Evolutionary conservation across 2,797 vertebrate species (phyloP).

Genomic region (Enteromius anoplus): DNA sequence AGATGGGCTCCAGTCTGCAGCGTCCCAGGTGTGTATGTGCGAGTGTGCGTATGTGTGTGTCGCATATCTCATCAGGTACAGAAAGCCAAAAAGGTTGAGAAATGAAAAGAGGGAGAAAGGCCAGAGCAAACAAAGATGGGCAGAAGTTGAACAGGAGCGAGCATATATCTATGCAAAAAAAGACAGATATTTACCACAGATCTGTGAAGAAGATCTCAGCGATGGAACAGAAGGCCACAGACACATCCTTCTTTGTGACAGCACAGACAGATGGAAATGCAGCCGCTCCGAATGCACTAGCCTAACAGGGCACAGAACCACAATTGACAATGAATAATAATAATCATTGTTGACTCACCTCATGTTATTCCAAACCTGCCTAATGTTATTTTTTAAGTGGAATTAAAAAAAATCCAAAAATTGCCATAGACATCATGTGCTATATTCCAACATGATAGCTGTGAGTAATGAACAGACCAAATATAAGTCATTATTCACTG

Average conservation of each 20-base stretch:
- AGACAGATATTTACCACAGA: constrained; percentile 76
- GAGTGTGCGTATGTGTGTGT: not conserved
- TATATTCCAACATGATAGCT: not conserved
- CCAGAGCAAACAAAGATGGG: not conserved
- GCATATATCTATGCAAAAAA: not conserved
- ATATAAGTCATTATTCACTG: not conserved
- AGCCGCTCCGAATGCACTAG: constrained; percentile 63
- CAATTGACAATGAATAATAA: not conserved
- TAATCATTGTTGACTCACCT: not conserved
- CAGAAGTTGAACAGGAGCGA: not conserved
- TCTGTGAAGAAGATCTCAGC: constrained; percentile 86
- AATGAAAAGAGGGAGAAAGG: constrained; percentile 5
- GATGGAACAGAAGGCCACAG: constrained; percentile 81
- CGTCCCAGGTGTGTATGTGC: constrained; percentile 15
- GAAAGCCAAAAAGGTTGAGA: constrained; percentile 31
- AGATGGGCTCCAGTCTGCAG: constrained; percentile 36
- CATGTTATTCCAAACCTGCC: not conserved
- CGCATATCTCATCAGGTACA: not conserved
- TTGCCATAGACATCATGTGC: not conserved
- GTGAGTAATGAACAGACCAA: not conserved
- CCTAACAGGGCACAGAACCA: constrained; percentile 58
- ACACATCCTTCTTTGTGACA: constrained; percentile 73
- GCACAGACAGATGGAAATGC: constrained; percentile 43
- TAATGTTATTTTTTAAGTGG: not conserved
- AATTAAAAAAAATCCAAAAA: not conserved